Conservation (phyloP, 2,797 vertebrate genomes). For the Malurus splendens region DNA sequence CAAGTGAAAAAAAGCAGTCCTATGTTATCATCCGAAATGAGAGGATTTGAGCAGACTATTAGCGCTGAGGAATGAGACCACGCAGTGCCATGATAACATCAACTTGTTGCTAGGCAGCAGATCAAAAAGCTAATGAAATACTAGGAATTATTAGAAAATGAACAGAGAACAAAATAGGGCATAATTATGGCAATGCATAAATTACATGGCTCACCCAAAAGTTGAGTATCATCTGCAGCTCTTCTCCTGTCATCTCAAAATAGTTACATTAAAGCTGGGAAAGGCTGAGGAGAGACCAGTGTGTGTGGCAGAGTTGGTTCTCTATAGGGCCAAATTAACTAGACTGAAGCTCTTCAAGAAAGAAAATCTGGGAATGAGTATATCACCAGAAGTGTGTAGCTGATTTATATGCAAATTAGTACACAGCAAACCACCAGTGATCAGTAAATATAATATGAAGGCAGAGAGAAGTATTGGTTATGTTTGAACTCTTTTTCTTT, state of each 20-base stretch:
- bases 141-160: constrained; percentile 40
- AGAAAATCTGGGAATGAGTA: neutral
- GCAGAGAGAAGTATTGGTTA: neutral
- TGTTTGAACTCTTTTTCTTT: neutral
- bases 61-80: neutral
- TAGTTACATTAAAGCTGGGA: neutral
- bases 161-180: neutral
- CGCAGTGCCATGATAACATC: neutral
- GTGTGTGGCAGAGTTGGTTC: neutral
- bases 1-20: neutral
- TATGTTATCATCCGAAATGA: neutral
- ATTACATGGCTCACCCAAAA: neutral
- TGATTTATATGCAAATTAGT: neutral
- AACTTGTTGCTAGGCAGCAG: constrained; percentile 41
- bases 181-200: neutral
- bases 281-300: neutral
- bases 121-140: constrained; percentile 33
- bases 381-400: neutral
- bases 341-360: neutral
- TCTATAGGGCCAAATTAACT: neutral
- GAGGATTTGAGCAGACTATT: neutral
- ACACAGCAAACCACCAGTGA: neutral
- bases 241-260: neutral
- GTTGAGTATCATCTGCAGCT: neutral
- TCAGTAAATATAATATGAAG: neutral